Percentiles rank a stretch among this genome's conserved stretches.
These are phyloP conservation scores for Spodoptera frugiperda DNA, from an alignment of 1,140 invertebrate species.

Conservation along the genomic window DNA sequence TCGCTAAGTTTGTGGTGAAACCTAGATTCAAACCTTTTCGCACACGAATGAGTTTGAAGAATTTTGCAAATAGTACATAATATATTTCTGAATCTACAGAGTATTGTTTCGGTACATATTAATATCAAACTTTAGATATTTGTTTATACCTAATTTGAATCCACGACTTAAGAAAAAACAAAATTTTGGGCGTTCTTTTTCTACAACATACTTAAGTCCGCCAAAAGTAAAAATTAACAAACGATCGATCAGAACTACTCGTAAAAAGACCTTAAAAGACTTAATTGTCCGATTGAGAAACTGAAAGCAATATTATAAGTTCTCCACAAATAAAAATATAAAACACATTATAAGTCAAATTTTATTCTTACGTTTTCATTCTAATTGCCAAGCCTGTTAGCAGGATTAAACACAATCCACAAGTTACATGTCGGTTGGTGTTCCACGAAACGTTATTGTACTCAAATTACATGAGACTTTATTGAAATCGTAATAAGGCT, in stretches of 20 bases:
- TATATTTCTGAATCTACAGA: conserved; percentile 26
- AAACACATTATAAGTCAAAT: not conserved
- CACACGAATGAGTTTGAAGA: conserved; percentile 35
- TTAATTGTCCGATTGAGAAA: too few species aligned
- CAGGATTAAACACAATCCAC: conserved; percentile 2
- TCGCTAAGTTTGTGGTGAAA: not conserved
- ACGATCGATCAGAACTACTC: too few species aligned
- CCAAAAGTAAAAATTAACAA: too few species aligned
- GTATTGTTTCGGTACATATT: conserved; percentile 22
- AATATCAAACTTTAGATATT: conserved; percentile 1
- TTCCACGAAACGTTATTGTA: conserved; percentile 17
- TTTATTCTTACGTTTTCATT: not conserved
- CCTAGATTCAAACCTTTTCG: not conserved
- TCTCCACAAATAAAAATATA: too few species aligned
- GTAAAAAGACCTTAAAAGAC: too few species aligned
- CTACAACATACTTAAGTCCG: too few species aligned
- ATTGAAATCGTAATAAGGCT: conserved; percentile 14
- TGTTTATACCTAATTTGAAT: too few species aligned
- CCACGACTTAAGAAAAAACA: too few species aligned
- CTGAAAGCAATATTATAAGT: too few species aligned
- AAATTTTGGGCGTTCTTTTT: too few species aligned
- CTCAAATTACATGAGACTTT: conserved; percentile 18
- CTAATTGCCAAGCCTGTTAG: not conserved
- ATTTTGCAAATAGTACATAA: conserved; percentile 1
- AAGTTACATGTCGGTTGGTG: not conserved